These are phyloP conservation scores for Lepidurus packardi DNA, from an alignment of 1,140 invertebrate species.

Conservation along the genomic window DNA sequence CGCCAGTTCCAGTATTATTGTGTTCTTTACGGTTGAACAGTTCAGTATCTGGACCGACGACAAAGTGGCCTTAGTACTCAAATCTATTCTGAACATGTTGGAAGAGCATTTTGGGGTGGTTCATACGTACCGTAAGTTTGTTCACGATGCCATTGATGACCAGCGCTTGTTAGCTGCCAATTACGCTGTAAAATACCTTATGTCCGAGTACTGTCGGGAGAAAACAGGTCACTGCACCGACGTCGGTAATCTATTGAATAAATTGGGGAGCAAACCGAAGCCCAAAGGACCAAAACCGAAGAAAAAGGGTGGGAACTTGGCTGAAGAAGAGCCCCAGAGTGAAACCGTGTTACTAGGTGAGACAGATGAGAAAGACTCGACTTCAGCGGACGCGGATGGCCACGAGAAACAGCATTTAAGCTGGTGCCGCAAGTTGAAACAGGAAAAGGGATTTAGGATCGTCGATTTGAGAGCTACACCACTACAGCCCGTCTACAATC, in stretches of 20 bases:
- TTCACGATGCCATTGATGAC: neutral
- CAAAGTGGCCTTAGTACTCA: constrained; percentile 16
- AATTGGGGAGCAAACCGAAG: constrained; percentile 17
- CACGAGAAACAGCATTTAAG: neutral
- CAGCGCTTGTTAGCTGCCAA: neutral
- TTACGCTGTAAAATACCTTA: constrained; percentile 20
- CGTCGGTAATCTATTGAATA: neutral
- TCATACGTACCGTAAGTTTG: constrained; percentile 8
- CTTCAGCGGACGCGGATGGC: neutral
- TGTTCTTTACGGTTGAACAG: constrained; percentile 11
- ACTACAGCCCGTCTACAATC: neutral
- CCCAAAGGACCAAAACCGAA: neutral
- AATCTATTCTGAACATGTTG: neutral
- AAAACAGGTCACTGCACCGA: constrained; percentile 23
- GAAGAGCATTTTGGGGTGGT: constrained; percentile 24
- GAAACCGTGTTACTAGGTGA: neutral
- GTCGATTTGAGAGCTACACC: constrained; percentile 20
- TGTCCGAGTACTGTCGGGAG: constrained; percentile 27
- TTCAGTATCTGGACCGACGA: constrained; percentile 16
- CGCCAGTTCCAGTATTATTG: neutral
- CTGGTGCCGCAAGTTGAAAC: constrained; percentile 20
- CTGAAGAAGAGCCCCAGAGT: neutral
- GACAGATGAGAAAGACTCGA: neutral
- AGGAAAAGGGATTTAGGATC: neutral
- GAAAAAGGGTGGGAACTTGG: neutral